These are phyloP conservation scores for Apis mellifera DNA, from an alignment of 1,140 invertebrate genomes.

Conservation along the genomic window Amel_HAv3.1 CM009940.2:848501-849000, in stretches of 20 bases:
- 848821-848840: neutral
- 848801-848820: neutral
- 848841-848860: neutral
- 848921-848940: neutral
- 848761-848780: slow-evolving; percentile 54
- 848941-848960: slow-evolving; percentile 30
- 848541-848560: slow-evolving; percentile 45
- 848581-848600: slow-evolving; percentile 79
- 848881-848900: neutral
- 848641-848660: slow-evolving; percentile 82
- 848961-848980: slow-evolving; percentile 48
- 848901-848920: slow-evolving; percentile 33
- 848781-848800: slow-evolving; percentile 21
- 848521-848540: slow-evolving; percentile 35
- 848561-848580: slow-evolving; percentile 58
- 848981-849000: neutral
- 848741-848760: slow-evolving; percentile 72
- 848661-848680: slow-evolving; percentile 82
- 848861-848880: too few species aligned
- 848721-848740: slow-evolving; percentile 70
- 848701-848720: slow-evolving; percentile 81
- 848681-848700: slow-evolving; percentile 82
- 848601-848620: slow-evolving; percentile 77
- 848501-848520: too few species aligned
- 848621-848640: slow-evolving; percentile 74